A percentile compares a stretch with the other conserved stretches of the same genome.
Evolutionary conservation across 1,140 invertebrate species (phyloP).

Genomic region (Drosophila nikananu): DNA sequence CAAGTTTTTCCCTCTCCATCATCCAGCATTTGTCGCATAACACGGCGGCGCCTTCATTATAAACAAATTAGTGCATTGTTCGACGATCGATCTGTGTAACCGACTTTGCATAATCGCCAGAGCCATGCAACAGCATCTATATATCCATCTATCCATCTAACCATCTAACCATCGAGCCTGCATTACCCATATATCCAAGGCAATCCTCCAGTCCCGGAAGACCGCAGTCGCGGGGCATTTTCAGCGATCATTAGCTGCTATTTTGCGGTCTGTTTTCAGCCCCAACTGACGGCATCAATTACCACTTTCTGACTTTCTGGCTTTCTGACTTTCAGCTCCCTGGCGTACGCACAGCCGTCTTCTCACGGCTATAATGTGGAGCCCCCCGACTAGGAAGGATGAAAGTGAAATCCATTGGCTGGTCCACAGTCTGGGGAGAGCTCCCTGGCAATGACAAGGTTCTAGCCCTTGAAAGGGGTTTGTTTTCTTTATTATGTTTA

Average conservation of each 20-base stretch:
- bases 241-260: conserved; percentile 36
- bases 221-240: conserved; percentile 44
- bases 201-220: conserved; percentile 59
- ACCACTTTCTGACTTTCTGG: conserved; percentile 28
- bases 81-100: conserved; percentile 54
- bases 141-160: conserved; percentile 9
- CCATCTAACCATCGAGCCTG: background rate
- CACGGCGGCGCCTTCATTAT: conserved; percentile 59
- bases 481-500: too few species aligned
- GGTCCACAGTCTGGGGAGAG: background rate
- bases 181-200: background rate
- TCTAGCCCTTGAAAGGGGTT: too few species aligned
- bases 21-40: conserved; percentile 53
- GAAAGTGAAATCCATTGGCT: conserved; percentile 21
- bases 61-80: conserved; percentile 75
- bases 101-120: conserved; percentile 54
- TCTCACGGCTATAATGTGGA: conserved; percentile 69
- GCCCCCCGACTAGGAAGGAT: conserved; percentile 36
- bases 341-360: conserved; percentile 29
- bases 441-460: too few species aligned
- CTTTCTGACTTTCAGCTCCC: conserved; percentile 37
- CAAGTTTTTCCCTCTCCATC: conserved; percentile 42
- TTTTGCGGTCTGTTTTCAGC: conserved; percentile 19
- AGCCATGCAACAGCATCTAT: conserved; percentile 24
- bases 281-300: conserved; percentile 51